These are phyloP conservation scores for Trichonephila clavipes DNA, from an alignment of 1,140 invertebrate genomes.

Conservation along the genomic window DNA sequence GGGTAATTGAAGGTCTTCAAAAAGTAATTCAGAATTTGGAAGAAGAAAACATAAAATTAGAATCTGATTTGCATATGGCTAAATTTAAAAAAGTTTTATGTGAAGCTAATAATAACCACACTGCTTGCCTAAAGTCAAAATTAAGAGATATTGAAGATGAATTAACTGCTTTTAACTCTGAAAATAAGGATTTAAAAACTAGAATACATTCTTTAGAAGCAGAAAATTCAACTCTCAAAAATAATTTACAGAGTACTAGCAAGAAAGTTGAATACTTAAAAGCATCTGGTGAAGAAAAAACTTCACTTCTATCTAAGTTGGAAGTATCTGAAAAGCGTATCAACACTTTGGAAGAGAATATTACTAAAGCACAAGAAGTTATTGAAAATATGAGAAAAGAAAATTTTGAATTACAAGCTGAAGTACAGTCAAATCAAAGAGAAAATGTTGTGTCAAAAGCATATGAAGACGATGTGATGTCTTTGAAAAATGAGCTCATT, in stretches of 20 bases:
- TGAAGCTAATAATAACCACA: conserved; percentile 7
- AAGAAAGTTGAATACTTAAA: not conserved
- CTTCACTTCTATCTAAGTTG: conserved; percentile 4
- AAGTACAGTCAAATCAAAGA: not conserved
- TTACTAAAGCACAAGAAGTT: not conserved
- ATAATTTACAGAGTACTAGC: not conserved
- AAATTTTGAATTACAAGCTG: conserved; percentile 15
- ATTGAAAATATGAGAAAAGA: conserved; percentile 25
- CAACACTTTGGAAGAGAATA: not conserved
- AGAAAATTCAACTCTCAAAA: not conserved
- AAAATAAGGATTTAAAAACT: conserved; percentile 19
- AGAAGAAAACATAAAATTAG: conserved; percentile 47
- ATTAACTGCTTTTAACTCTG: not conserved
- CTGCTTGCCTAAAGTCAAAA: not conserved
- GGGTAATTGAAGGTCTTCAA: conserved; percentile 50
- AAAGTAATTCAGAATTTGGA: conserved; percentile 5
- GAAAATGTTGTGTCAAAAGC: not conserved
- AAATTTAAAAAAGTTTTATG: conserved; percentile 39
- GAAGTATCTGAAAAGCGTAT: not conserved
- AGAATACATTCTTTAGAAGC: not conserved
- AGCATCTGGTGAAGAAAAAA: not conserved
- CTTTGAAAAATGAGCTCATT: conserved; percentile 11
- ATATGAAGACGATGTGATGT: conserved; percentile 47
- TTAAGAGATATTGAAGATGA: conserved; percentile 3
- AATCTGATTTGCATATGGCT: conserved; percentile 47